phyloP scores from a whole-genome alignment of 2,797 vertebrate species.

The Odontamblyopus lacepedii region DNA sequence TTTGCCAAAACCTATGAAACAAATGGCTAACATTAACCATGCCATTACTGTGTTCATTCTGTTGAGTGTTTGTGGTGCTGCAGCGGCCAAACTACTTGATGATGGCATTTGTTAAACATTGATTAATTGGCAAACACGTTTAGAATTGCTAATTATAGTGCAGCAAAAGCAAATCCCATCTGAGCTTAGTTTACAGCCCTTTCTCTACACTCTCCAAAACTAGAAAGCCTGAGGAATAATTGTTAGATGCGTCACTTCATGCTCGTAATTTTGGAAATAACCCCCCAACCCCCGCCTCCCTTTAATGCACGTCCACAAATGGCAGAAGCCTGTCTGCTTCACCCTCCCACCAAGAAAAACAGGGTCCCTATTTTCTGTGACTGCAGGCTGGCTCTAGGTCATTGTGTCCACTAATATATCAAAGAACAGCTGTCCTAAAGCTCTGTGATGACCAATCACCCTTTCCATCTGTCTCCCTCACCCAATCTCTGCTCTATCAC shows the following conservation, averaged over 20 bases:
- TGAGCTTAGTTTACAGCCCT: conserved; percentile 44
- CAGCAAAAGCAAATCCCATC: conserved; percentile 48
- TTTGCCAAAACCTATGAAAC: conserved; percentile 16
- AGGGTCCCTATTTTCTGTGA: conserved; percentile 83
- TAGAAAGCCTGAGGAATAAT: conserved; percentile 67
- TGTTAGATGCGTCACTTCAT: conserved; percentile 73
- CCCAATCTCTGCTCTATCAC: conserved; percentile 64
- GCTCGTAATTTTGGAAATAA: conserved; percentile 81
- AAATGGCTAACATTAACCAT: conserved; percentile 6
- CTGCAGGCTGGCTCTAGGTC: conserved; percentile 83
- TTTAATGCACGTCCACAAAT: conserved; percentile 80
- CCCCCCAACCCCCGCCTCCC: conserved; percentile 64
- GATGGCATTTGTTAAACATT: conserved; percentile 61
- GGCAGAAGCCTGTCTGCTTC: conserved; percentile 54
- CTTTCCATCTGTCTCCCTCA: conserved; percentile 79
- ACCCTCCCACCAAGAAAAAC: conserved; percentile 70
- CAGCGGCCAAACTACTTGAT: conserved; percentile 48
- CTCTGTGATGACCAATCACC: conserved; percentile 81
- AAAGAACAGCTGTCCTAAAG: conserved; percentile 93
- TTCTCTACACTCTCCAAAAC: conserved; percentile 55
- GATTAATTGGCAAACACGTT: conserved; percentile 68
- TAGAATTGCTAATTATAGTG: conserved; percentile 62
- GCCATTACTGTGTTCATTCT: conserved; percentile 47
- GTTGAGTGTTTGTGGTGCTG: conserved; percentile 25
- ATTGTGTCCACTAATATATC: conserved; percentile 88